phyloP scores from a whole-genome alignment of 2,888 invertebrate genomes.

The Erebia palarica region DNA sequence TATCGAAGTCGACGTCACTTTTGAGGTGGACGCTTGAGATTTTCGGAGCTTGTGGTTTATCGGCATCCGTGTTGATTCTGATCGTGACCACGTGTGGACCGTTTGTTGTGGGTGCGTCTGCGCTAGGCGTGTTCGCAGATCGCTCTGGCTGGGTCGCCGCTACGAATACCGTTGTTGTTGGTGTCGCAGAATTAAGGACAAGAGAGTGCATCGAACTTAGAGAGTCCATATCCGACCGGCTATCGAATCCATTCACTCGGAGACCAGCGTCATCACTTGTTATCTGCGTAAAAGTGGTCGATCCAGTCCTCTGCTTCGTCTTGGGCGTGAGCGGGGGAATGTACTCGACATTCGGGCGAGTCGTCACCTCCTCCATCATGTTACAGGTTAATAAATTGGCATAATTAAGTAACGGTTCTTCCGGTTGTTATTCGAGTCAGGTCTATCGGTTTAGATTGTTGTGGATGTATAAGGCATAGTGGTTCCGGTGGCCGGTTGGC shows the following conservation, averaged over 20 bases:
- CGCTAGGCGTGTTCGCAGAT: conserved; percentile 70
- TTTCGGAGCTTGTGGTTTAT: conserved; percentile 76
- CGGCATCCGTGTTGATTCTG: conserved; percentile 84
- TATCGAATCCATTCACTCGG: conserved; percentile 65
- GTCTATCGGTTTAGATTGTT: conserved; percentile 65
- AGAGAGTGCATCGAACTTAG: conserved; percentile 81
- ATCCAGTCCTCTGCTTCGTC: conserved; percentile 70
- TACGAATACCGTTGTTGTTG: conserved; percentile 81
- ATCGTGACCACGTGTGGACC: conserved; percentile 87
- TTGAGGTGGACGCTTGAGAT: conserved; percentile 78
- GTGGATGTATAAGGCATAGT: conserved; percentile 77
- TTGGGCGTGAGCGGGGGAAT: conserved; percentile 83
- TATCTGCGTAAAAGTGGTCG: conserved; percentile 76
- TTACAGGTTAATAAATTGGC: conserved; percentile 66
- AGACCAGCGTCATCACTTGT: conserved; percentile 58
- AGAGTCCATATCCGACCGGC: conserved; percentile 62
- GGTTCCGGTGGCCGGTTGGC: conserved; percentile 74
- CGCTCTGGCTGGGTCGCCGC: conserved; percentile 78
- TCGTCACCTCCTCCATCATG: conserved; percentile 80
- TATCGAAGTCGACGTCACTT: conserved; percentile 73
- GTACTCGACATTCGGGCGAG: conserved; percentile 71
- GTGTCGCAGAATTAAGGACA: conserved; percentile 80
- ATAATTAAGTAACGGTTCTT: conserved; percentile 74
- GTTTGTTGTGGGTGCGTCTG: conserved; percentile 67
- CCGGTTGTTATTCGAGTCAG: conserved; percentile 69